Conservation (phyloP, 2,113 vertebrate species). For the Collichthys lucidus region DNA sequence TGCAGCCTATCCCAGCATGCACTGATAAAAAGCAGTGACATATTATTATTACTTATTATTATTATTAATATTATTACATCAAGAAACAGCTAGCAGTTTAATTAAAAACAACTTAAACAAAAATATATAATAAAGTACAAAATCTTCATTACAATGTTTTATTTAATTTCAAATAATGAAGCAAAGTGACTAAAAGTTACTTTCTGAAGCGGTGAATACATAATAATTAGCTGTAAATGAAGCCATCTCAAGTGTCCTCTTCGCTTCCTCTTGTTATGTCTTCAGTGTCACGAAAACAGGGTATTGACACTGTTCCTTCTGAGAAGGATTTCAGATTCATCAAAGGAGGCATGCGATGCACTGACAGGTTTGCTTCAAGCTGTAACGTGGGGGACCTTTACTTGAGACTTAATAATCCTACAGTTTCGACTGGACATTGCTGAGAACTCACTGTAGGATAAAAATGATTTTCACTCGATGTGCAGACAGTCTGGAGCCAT, state of each 20-base stretch:
- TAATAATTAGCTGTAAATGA: not conserved
- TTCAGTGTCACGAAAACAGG: constrained; percentile 18
- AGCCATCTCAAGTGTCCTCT: not conserved
- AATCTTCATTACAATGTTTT: not conserved
- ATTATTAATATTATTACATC: not conserved
- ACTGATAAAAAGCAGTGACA: not conserved
- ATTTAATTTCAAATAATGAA: not conserved
- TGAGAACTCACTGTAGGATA: not conserved
- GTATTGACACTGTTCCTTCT: constrained; percentile 5
- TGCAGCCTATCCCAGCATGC: not conserved
- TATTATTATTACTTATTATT: not conserved
- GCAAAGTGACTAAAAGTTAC: not conserved
- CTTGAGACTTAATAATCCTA: not conserved
- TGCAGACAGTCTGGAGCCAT: not conserved
- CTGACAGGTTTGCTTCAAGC: not conserved
- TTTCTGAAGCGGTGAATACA: not conserved
- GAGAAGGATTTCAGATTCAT: constrained; percentile 52
- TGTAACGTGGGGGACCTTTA: constrained; percentile 11
- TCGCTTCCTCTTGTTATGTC: constrained; percentile 4
- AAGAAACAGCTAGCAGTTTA: not conserved
- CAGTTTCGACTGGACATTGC: not conserved
- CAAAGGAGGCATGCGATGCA: constrained; percentile 37
- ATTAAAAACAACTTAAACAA: not conserved
- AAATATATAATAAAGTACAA: not conserved
- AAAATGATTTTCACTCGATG: not conserved